Conservation (phyloP, 2,113 vertebrate species). For the Toxotes chatareus region DNA sequence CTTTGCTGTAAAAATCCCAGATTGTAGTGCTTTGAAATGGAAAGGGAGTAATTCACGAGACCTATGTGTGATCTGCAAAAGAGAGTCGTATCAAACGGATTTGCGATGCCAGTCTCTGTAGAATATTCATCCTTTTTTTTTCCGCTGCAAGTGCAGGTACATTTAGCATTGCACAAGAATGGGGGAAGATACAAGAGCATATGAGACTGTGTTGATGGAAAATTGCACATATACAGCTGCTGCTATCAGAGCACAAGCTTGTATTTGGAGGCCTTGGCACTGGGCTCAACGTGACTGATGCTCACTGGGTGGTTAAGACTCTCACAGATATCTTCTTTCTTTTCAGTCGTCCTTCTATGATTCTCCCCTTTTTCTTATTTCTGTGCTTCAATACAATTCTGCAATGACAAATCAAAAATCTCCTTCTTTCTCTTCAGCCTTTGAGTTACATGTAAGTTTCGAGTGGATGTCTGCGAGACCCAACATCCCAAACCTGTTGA, state of each 20-base stretch:
- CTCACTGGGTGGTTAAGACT: slow-evolving; percentile 6
- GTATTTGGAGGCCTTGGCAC: slow-evolving; percentile 40
- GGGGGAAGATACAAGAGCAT: slow-evolving; percentile 46
- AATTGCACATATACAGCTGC: slow-evolving; percentile 12
- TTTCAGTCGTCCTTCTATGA: neutral
- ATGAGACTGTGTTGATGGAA: slow-evolving; percentile 49
- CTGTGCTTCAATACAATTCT: slow-evolving; percentile 27
- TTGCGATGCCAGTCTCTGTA: slow-evolving; percentile 57
- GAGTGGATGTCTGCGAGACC: slow-evolving; percentile 33
- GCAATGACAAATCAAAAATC: neutral
- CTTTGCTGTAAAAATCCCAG: slow-evolving; percentile 55
- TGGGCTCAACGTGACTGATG: slow-evolving; percentile 13
- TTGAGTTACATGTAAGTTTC: slow-evolving; percentile 25
- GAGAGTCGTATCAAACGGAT: slow-evolving; percentile 61
- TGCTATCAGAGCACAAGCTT: slow-evolving; percentile 28
- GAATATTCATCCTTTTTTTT: slow-evolving; percentile 62
- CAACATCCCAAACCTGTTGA: slow-evolving; percentile 62
- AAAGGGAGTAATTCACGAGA: slow-evolving; percentile 66
- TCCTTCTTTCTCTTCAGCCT: neutral
- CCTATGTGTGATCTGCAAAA: slow-evolving; percentile 65
- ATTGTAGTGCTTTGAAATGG: slow-evolving; percentile 71
- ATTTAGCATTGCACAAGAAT: slow-evolving; percentile 71
- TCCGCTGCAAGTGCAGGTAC: slow-evolving; percentile 66
- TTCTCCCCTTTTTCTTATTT: neutral
- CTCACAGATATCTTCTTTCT: slow-evolving; percentile 1